phyloP scores from a whole-genome alignment of 2,113 vertebrate genomes.

The Anguilla japonica region DNA sequence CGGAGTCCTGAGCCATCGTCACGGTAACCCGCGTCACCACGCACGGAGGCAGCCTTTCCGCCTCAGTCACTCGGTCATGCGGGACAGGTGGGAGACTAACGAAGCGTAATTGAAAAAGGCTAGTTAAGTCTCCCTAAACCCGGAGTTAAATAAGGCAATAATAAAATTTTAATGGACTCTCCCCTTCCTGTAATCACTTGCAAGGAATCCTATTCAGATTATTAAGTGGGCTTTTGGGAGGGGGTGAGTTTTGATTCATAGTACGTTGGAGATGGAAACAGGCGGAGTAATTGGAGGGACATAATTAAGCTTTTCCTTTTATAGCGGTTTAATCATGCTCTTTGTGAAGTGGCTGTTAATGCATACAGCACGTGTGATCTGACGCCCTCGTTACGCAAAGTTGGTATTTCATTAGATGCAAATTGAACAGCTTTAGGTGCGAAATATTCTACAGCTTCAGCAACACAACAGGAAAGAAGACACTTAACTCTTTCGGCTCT shows the following conservation, averaged over 20 bases:
- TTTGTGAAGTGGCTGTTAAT: slow-evolving; percentile 40
- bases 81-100: neutral
- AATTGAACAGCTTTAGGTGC: slow-evolving; percentile 49
- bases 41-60: no score
- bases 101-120: slow-evolving; percentile 20
- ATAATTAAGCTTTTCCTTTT: slow-evolving; percentile 49
- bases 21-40: neutral
- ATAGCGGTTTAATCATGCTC: slow-evolving; percentile 49
- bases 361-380: slow-evolving; percentile 16
- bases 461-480: slow-evolving; percentile 15
- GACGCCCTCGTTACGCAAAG: slow-evolving; percentile 57
- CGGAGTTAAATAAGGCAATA: slow-evolving; percentile 28
- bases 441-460: slow-evolving; percentile 53
- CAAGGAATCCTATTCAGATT: slow-evolving; percentile 14
- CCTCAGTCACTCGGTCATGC: neutral
- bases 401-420: slow-evolving; percentile 56
- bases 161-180: slow-evolving; percentile 42
- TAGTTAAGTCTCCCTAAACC: slow-evolving; percentile 25
- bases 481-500: slow-evolving; percentile 51
- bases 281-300: slow-evolving; percentile 50
- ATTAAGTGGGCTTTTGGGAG: slow-evolving; percentile 33
- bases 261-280: slow-evolving; percentile 39
- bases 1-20: neutral
- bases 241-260: slow-evolving; percentile 31
- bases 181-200: slow-evolving; percentile 27